A percentile compares a stretch with the other conserved stretches of the same genome.
These are phyloP conservation scores for Sebastes taczanowskii DNA, from an alignment of 2,797 vertebrate species.

Conservation along the genomic window DNA sequence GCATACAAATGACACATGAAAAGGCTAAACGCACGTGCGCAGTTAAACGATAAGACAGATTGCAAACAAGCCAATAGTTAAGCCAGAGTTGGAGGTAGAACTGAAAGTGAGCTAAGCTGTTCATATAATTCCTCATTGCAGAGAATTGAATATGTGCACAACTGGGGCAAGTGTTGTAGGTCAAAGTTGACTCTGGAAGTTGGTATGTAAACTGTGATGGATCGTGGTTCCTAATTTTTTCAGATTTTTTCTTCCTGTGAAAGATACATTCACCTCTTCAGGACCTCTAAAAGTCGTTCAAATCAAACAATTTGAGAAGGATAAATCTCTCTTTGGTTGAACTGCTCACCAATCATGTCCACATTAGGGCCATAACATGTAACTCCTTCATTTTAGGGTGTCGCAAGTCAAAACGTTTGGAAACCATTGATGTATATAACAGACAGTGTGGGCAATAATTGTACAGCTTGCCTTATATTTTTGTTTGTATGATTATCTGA, in stretches of 20 bases:
- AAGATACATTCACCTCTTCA: not conserved
- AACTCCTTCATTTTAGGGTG: not conserved
- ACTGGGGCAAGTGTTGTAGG: not conserved
- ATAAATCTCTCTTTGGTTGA: not conserved
- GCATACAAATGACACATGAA: too few relatives aligned
- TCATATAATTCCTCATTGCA: too few relatives aligned
- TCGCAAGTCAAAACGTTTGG: not conserved
- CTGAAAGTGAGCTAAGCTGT: not conserved
- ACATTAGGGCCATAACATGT: not conserved
- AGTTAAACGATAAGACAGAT: not conserved
- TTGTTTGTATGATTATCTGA: not conserved
- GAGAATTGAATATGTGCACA: not conserved
- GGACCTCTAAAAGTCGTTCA: not conserved
- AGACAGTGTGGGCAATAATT: not conserved
- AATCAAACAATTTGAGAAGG: not conserved
- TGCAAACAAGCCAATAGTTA: not conserved
- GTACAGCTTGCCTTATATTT: not conserved
- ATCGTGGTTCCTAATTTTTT: not conserved
- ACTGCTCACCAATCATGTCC: not conserved
- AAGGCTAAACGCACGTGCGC: not conserved
- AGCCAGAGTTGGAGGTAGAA: not conserved
- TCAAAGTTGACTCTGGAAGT: not conserved
- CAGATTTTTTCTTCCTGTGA: not conserved
- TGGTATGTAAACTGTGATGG: not conserved
- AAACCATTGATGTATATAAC: not conserved